These are phyloP conservation scores for Caenorhabditis virilis DNA, from an alignment of 2,888 invertebrate genomes.

Conservation along the genomic window DNA sequence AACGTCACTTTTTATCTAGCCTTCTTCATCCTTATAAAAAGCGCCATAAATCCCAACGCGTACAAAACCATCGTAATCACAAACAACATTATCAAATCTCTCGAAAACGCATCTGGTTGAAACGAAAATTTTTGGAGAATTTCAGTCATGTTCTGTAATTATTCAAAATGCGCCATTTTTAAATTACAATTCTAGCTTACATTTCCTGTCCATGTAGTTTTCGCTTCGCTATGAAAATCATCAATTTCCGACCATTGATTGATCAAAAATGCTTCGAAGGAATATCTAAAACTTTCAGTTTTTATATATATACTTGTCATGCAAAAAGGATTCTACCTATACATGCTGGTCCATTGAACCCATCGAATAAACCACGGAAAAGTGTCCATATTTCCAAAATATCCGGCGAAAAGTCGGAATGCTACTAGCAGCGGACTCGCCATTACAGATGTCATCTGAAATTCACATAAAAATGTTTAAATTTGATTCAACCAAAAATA, in stretches of 20 bases:
- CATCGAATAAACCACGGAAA: conserved; percentile 62
- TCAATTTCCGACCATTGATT: conserved; percentile 48
- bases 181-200: no score
- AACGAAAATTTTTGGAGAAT: conserved; percentile 52
- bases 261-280: conserved; percentile 71
- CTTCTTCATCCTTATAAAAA: conserved; percentile 43
- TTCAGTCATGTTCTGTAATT: no score
- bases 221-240: conserved; percentile 14
- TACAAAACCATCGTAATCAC: conserved; percentile 42
- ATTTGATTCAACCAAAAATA: background rate
- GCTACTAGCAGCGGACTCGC: conserved; percentile 62
- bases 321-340: conserved; percentile 10
- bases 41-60: conserved; percentile 53
- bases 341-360: conserved; percentile 50
- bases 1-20: conserved; percentile 14
- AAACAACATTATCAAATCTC: conserved; percentile 37
- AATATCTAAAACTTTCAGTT: conserved; percentile 36
- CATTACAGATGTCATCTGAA: conserved; percentile 33
- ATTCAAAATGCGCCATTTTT: no score
- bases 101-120: conserved; percentile 19
- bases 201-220: background rate
- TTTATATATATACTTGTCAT: background rate
- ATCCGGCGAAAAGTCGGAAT: conserved; percentile 62
- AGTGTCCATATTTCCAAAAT: conserved; percentile 58
- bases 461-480: background rate